phyloP scores from a whole-genome alignment of 2,113 vertebrate species.

The Phalacrocorax aristotelis region DNA sequence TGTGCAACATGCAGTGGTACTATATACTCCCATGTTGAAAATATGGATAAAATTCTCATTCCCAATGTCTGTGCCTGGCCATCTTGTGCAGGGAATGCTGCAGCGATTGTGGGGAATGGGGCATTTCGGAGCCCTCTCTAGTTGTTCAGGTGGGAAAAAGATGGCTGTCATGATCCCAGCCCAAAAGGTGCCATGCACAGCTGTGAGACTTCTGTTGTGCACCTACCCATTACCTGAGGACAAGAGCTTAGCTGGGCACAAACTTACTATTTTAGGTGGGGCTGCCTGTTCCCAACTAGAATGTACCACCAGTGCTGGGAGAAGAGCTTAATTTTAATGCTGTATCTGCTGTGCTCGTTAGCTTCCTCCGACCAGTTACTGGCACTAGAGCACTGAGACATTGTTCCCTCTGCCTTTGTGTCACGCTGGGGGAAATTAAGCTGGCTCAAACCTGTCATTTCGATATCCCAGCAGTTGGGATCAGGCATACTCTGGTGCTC shows the following conservation, averaged over 20 bases:
- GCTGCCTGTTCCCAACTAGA: background rate
- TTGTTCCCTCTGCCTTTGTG: too few relatives aligned
- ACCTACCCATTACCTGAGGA: background rate
- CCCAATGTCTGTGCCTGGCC: background rate
- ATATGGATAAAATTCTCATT: background rate
- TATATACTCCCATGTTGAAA: background rate
- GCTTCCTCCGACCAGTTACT: background rate
- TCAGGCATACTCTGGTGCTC: background rate
- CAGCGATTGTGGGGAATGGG: background rate
- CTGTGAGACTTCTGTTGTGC: background rate
- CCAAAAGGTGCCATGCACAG: background rate
- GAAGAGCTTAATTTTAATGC: background rate
- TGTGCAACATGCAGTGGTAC: background rate
- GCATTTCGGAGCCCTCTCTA: background rate
- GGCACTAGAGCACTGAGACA: background rate
- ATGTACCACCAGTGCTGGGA: rapidly evolving
- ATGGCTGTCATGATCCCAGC: background rate
- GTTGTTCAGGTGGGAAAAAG: background rate
- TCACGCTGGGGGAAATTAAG: background rate
- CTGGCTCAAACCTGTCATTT: background rate
- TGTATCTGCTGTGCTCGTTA: rapidly evolving
- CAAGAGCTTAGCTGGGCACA: background rate
- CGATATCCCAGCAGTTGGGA: background rate
- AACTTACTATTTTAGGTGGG: background rate
- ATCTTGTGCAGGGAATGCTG: background rate